Base-by-base conservation (phyloP, 1,140 invertebrate genomes). In the Sitophilus oryzae region DNA sequence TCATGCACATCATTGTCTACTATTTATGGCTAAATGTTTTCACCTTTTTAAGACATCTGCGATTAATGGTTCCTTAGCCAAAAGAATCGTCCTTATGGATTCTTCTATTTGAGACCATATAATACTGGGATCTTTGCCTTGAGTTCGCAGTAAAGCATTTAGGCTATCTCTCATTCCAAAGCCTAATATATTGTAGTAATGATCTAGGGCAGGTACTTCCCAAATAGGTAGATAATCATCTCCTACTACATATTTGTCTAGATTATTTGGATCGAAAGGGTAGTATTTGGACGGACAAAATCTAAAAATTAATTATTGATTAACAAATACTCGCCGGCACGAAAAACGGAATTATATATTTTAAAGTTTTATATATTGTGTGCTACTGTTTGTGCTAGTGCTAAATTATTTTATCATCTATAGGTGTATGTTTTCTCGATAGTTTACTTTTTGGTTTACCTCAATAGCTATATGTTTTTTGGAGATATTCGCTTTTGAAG, bases 171-270 rank as follows among this genome's bases (percentile, higher is more conserved):
- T 91, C 87, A 94, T 95, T 11, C 86, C 83, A 59, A 86, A 89
- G 5, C 88, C 86, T 37, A 90, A 73, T 6, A 83, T 77, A 0
- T 77, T 80, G 71, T 91, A 95, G 56, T 86, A 85, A 57, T 84
- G 81, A 40, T 81, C 78, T 14, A 98, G 73, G 0, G 89, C 90
- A 0, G 91, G 89, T 3, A 96, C 85, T 66, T 96, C 80, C 95
- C 95, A 98, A 11, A 90, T 86, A 2, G 95, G 94, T 38, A 93
- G 74, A 66, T 98, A 98, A 70, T 96, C 87, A 72, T 97, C 93
- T 0, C 89, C 91, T 0, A 98, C 85, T 0, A 98, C 91, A 68
- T 98, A 98, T 65, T 96, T 94, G 61, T 96, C 85, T 2, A 88
- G 53, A 65, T 86, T 79, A 4, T 79, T 72, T 0, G 83, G 71